Percentiles rank a stretch among this genome's conserved stretches.
These are phyloP conservation scores for Lasius platythorax DNA, from an alignment of 2,888 invertebrate species.

Conservation along the genomic window DNA sequence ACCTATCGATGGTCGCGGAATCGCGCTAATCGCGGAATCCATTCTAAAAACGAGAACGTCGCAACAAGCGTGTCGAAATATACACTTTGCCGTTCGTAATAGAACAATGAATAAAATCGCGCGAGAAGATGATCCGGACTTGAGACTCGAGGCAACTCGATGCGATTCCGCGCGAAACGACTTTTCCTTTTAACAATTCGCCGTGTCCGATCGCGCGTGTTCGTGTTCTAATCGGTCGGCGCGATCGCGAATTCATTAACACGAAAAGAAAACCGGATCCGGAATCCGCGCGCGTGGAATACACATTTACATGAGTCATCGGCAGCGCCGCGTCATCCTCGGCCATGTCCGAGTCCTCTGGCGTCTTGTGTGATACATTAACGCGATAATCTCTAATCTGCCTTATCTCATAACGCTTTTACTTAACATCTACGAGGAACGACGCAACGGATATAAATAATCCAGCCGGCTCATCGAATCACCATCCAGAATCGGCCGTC, in stretches of 20 bases:
- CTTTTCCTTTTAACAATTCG: constrained; percentile 47
- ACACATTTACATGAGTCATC: constrained; percentile 76
- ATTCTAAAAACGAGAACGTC: too few relatives aligned
- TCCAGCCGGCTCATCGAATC: constrained; percentile 53
- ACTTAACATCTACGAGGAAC: constrained; percentile 57
- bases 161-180: not conserved
- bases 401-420: constrained; percentile 64
- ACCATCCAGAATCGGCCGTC: constrained; percentile 24
- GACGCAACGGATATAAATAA: constrained; percentile 73
- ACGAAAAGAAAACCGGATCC: constrained; percentile 80
- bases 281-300: constrained; percentile 64
- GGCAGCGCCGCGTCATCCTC: constrained; percentile 59
- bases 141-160: not conserved
- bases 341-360: constrained; percentile 46
- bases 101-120: constrained; percentile 8
- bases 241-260: constrained; percentile 78
- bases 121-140: not conserved
- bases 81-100: not conserved
- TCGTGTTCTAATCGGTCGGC: constrained; percentile 69
- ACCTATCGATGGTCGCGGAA: not conserved
- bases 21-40: too few relatives aligned
- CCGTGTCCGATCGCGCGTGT: constrained; percentile 35
- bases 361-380: constrained; percentile 56
- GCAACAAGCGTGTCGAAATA: not conserved
- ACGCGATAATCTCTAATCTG: constrained; percentile 74